These are phyloP conservation scores for Tricholauxania praeusta DNA, from an alignment of 2,888 invertebrate genomes.

Conservation along the genomic window DNA sequence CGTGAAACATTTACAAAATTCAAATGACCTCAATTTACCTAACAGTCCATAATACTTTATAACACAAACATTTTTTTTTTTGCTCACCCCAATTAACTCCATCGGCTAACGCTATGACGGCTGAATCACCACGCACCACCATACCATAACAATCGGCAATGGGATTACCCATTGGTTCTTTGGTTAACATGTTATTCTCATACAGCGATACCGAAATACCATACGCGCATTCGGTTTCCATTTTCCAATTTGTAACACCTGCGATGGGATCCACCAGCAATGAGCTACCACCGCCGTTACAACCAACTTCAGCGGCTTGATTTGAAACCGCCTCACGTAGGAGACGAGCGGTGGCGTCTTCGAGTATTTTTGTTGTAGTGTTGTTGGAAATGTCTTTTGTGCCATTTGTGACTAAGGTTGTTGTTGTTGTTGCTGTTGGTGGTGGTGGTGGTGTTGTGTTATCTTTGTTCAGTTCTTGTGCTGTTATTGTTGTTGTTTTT, in stretches of 20 bases:
- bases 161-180: slow-evolving; percentile 80
- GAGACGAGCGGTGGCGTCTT: slow-evolving; percentile 59
- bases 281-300: slow-evolving; percentile 35
- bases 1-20: too few species aligned
- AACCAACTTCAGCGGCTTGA: slow-evolving; percentile 48
- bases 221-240: slow-evolving; percentile 66
- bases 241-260: slow-evolving; percentile 67
- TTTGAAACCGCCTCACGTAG: slow-evolving; percentile 65
- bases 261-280: slow-evolving; percentile 54
- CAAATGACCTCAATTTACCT: too few species aligned
- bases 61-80: background rate
- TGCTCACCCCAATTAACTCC: slow-evolving; percentile 89
- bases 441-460: slow-evolving; percentile 36
- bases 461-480: slow-evolving; percentile 32
- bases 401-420: slow-evolving; percentile 12
- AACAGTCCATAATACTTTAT: too few species aligned
- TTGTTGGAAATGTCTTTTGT: slow-evolving; percentile 19
- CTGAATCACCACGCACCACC: slow-evolving; percentile 78
- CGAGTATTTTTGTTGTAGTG: slow-evolving; percentile 48
- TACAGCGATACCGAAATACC: slow-evolving; percentile 78
- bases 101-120: slow-evolving; percentile 85
- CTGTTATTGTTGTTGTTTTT: background rate
- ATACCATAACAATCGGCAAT: slow-evolving; percentile 90
- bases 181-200: slow-evolving; percentile 84
- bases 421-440: slow-evolving; percentile 8